Evolutionary conservation across 64 coral and sea anemone species (phyloP).

Genomic region (Hydrozoanthus tunicans): DNA sequence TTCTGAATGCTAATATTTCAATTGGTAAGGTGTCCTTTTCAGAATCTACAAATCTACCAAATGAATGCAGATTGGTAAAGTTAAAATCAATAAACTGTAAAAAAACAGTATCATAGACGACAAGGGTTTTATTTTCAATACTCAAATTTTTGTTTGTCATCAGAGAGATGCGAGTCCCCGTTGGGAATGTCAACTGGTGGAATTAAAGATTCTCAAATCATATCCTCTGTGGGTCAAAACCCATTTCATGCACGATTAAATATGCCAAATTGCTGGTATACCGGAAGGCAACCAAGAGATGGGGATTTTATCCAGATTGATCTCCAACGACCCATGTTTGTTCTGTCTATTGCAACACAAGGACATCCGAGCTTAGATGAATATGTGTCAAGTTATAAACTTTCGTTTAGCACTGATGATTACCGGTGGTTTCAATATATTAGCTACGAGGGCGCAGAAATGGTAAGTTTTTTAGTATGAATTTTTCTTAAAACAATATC

Average conservation of each 20-base stretch:
- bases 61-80: too few species aligned
- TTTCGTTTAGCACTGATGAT: background rate
- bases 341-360: constrained; percentile 8
- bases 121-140: too few species aligned
- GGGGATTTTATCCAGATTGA: constrained; percentile 18
- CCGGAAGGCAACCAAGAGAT: background rate
- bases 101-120: too few species aligned
- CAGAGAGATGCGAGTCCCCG: background rate
- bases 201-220: constrained; percentile 25
- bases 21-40: too few species aligned
- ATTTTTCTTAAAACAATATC: too few species aligned
- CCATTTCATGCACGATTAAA: constrained; percentile 1
- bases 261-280: background rate
- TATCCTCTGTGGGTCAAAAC: background rate
- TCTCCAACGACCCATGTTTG: background rate
- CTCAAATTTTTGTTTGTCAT: background rate
- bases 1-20: too few species aligned
- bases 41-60: too few species aligned
- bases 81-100: too few species aligned
- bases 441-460: background rate
- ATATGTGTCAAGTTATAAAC: constrained; percentile 17
- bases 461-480: background rate
- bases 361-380: background rate
- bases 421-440: background rate
- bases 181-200: constrained; percentile 12